Evolutionary conservation across 2,113 vertebrate species (phyloP).

Genomic region (Pontoporia blainvillei): DNA sequence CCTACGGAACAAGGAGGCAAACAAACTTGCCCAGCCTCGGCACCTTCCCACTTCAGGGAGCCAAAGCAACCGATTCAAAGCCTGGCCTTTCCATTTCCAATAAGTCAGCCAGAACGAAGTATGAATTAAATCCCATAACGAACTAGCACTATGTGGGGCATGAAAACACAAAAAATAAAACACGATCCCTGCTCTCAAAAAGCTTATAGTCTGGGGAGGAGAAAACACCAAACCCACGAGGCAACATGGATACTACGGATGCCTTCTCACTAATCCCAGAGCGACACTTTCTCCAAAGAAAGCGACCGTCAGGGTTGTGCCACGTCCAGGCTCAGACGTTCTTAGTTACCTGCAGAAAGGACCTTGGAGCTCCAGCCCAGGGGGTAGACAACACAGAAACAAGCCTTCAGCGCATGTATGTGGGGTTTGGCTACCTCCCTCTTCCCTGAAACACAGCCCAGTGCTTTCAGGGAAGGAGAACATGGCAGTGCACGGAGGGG

Average conservation of each 20-base stretch:
- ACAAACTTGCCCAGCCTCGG: background rate
- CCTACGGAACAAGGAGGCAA: background rate
- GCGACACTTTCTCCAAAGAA: background rate
- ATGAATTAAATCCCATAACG: background rate
- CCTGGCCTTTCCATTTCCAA: background rate
- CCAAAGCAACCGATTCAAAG: background rate
- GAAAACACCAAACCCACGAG: background rate
- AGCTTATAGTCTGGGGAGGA: background rate
- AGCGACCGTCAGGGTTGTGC: background rate
- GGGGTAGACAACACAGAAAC: background rate
- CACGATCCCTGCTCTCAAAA: background rate
- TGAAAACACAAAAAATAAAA: background rate
- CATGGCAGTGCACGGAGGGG: rapidly evolving
- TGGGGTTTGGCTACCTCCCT: background rate
- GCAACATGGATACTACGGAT: rapidly evolving
- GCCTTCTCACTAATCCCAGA: background rate
- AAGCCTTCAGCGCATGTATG: rapidly evolving
- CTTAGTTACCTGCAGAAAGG: background rate
- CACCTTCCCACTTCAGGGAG: background rate
- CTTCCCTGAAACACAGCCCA: background rate
- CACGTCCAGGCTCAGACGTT: background rate
- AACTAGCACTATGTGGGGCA: background rate
- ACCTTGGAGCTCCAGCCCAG: background rate
- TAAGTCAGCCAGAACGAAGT: background rate
- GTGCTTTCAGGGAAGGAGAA: background rate